Base-by-base conservation (phyloP, 2,797 vertebrate species). In the Propithecus deckenii region DNA sequence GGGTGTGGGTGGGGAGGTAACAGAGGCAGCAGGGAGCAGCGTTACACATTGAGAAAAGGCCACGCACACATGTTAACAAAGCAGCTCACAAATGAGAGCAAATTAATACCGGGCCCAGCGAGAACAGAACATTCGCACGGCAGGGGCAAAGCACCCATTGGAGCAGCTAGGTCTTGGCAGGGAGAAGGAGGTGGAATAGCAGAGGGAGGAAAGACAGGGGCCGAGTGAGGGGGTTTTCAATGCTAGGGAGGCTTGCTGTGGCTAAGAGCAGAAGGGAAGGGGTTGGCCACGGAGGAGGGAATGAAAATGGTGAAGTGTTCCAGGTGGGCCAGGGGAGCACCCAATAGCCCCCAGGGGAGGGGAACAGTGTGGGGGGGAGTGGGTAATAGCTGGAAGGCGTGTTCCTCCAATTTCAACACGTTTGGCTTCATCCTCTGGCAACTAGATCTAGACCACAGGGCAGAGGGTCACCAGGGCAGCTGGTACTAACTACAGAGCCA, bases 41-140 rank as follows among this genome's bases (percentile, higher is more conserved):
- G 41, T 72, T 95, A 84, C 92, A 97, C 86, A 84, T 80, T 13
- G 48, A 91, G 92, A 97, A 97, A 97, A 97, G 94, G 96, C 96
- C 91, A 55, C 4, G 5, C 65, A 43, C 17, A 23, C 67, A 38
- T 65, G 8, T 93, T 97, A 98, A 97, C 92, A 97, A 97, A 98
- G 94, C 91, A 87, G 94, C 69, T 91, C 91, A 72, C 85, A 98
- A 96, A 96, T 86, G 91, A 90, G 83, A 96, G 94, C 90, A 96
- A 97, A 97, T 98, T 97, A 98, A 96, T 94, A 97, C 74, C 11
- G 67, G 91, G 87, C 69, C 97, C 86, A 84, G 95, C 0, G 17
- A 98, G 97, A 97, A 98, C 96, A 97, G 97, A 98, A 97, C 97
- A 94, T 97, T 97, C 48, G 3, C 96, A 78, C 94, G 10, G 7